A percentile compares a stretch with the other conserved stretches of the same genome.
Conservation (phyloP, 2,888 invertebrate species). For the Ganaspis brasiliensis region DNA sequence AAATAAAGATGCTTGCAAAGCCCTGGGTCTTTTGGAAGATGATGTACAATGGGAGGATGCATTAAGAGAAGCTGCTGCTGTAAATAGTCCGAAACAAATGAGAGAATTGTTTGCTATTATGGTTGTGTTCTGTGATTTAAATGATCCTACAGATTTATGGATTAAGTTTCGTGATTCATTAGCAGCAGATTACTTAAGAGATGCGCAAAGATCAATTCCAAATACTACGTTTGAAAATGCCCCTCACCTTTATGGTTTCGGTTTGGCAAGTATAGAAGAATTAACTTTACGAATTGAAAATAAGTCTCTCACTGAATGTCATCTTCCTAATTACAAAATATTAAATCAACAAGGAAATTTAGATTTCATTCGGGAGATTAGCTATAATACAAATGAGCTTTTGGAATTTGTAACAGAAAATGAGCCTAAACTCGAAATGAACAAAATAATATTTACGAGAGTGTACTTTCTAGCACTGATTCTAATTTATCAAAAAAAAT, state of each 20-base stretch:
- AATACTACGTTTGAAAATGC: neutral
- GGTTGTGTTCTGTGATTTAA: conserved; percentile 7
- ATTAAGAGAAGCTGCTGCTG: neutral
- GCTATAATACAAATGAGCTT: conserved; percentile 57
- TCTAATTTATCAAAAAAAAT: conserved; percentile 58
- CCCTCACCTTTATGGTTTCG: neutral
- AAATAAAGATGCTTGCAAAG: conserved; percentile 60
- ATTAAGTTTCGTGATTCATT: conserved; percentile 15
- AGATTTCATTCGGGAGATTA: conserved; percentile 65
- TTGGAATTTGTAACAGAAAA: conserved; percentile 49
- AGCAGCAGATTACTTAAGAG: conserved; percentile 1
- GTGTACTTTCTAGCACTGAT: conserved; percentile 59
- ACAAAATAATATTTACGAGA: conserved; percentile 54
- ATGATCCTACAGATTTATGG: conserved; percentile 30
- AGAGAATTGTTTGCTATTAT: conserved; percentile 21
- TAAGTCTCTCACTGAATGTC: neutral
- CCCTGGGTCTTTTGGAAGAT: conserved; percentile 62
- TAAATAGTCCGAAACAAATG: neutral
- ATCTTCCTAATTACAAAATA: neutral
- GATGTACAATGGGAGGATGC: conserved; percentile 62
- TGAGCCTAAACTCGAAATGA: conserved; percentile 53
- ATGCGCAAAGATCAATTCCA: neutral
- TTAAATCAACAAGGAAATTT: conserved; percentile 47
- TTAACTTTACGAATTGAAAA: neutral
- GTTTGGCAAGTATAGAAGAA: neutral